phyloP scores from a whole-genome alignment of 2,888 invertebrate species.

The Incurvaria masculella region DNA sequence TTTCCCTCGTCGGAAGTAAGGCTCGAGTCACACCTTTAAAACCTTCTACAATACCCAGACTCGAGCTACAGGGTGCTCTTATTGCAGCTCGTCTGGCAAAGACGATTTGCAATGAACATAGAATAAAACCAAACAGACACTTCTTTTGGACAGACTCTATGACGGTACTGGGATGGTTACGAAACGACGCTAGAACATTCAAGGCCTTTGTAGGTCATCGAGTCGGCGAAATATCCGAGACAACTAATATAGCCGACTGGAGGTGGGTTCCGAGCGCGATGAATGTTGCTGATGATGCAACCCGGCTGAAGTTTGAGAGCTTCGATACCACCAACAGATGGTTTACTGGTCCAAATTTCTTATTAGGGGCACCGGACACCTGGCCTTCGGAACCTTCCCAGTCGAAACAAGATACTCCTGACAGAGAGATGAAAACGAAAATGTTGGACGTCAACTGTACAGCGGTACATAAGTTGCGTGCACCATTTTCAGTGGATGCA shows the following conservation, averaged over 20 bases:
- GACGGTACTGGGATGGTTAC: slow-evolving; percentile 5
- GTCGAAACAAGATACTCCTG: background rate
- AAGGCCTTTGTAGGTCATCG: slow-evolving; percentile 14
- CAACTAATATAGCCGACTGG: slow-evolving; percentile 10
- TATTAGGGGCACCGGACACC: background rate
- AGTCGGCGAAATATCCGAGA: slow-evolving; percentile 16
- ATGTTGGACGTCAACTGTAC: background rate
- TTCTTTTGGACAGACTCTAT: slow-evolving; percentile 17
- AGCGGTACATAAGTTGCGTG: background rate
- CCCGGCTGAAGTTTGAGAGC: background rate
- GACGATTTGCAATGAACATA: slow-evolving; percentile 11
- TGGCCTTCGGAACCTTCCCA: slow-evolving; percentile 1
- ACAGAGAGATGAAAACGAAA: background rate
- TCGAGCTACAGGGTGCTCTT: slow-evolving; percentile 16
- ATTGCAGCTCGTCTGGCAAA: slow-evolving; percentile 15
- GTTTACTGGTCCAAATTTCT: background rate
- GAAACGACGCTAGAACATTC: background rate
- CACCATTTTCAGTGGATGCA: slow-evolving; percentile 1
- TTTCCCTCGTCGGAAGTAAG: background rate
- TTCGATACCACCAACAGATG: slow-evolving; percentile 6
- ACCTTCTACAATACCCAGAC: background rate
- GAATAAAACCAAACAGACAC: slow-evolving; percentile 5
- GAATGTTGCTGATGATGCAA: slow-evolving; percentile 17
- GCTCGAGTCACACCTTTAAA: slow-evolving; percentile 12
- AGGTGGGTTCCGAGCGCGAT: slow-evolving; percentile 14